Conservation (phyloP, 1,140 invertebrate genomes). For the Microplitis demolitor region DNA sequence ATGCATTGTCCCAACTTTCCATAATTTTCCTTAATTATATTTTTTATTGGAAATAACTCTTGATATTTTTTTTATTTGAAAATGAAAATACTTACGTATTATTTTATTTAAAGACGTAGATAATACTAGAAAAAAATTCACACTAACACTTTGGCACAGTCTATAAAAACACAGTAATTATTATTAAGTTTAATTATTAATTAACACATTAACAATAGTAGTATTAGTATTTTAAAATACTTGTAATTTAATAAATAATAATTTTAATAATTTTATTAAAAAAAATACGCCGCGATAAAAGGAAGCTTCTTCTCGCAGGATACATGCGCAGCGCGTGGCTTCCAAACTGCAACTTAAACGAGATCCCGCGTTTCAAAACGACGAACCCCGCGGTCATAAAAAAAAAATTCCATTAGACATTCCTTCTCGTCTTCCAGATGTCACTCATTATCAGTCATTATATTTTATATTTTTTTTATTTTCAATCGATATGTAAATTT, state of each 20-base stretch:
- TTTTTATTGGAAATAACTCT: no score
- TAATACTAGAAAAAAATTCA: neutral
- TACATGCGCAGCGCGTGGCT: conserved; percentile 26
- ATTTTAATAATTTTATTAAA: neutral
- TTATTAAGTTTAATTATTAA: neutral
- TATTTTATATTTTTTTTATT: no score
- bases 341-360: conserved; percentile 25
- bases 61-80: neutral
- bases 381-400: neutral
- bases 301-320: neutral
- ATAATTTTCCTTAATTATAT: no score
- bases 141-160: neutral
- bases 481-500: neutral
- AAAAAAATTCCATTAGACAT: neutral
- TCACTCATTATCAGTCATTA: neutral
- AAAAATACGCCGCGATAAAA: neutral
- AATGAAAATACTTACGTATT: neutral
- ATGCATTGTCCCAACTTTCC: no score
- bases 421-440: neutral
- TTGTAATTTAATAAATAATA: neutral
- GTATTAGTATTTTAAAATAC: no score
- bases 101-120: neutral
- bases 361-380: conserved; percentile 13
- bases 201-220: neutral
- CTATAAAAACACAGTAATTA: neutral